Conservation (phyloP, 2,113 vertebrate species). For the Xenus cinereus region DNA sequence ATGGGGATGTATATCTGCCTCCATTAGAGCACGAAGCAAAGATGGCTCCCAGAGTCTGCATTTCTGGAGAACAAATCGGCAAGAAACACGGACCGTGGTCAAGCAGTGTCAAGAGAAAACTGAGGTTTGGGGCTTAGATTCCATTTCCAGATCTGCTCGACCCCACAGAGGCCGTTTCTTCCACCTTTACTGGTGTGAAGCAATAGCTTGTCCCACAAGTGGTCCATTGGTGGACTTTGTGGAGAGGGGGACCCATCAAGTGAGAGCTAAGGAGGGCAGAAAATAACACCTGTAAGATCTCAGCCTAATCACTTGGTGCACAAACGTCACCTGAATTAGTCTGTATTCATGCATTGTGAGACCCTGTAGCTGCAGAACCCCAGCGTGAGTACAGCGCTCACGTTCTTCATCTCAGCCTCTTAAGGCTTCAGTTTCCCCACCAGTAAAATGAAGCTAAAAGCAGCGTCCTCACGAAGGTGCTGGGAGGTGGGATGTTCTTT, state of each 20-base stretch:
- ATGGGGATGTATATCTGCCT: conserved; percentile 32
- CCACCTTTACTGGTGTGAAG: background rate
- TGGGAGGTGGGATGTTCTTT: background rate
- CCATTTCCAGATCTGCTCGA: background rate
- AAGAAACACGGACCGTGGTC: background rate
- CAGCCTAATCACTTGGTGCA: background rate
- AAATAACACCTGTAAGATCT: background rate
- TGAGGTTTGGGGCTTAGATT: background rate
- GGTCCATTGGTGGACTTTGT: background rate
- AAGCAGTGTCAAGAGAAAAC: background rate
- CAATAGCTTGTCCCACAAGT: background rate
- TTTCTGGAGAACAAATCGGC: background rate
- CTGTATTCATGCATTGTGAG: background rate
- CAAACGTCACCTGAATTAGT: background rate
- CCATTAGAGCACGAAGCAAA: conserved; percentile 5
- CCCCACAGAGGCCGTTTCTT: background rate
- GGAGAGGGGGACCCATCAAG: background rate
- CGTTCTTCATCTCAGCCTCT: background rate
- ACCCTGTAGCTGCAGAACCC: background rate
- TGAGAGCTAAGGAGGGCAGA: background rate
- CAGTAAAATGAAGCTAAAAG: background rate
- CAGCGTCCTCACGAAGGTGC: background rate
- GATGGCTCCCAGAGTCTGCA: background rate
- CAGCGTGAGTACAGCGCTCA: rapidly evolving
- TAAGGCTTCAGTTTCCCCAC: background rate